A percentile compares a stretch with the other conserved stretches of the same genome.
phyloP scores from a whole-genome alignment of 2,888 invertebrate species.

The Proisotoma minuta region DNA sequence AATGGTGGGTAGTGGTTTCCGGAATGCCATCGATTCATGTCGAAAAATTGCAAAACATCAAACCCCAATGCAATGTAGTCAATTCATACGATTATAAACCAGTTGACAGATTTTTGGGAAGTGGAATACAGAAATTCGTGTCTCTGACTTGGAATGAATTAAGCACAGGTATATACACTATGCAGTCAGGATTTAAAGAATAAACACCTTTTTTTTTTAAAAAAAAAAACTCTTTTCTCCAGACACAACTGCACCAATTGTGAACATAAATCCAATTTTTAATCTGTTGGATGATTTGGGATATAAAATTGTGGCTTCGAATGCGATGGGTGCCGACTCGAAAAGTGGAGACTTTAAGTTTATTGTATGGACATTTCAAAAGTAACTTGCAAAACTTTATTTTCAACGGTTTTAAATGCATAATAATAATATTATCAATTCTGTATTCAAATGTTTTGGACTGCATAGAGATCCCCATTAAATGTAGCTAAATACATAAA shows the following conservation, averaged over 20 bases:
- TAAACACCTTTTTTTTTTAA: background rate
- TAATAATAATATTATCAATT: too few species aligned
- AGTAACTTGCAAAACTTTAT: background rate
- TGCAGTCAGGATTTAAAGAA: background rate
- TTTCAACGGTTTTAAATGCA: too few species aligned
- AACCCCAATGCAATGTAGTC: conserved; percentile 8
- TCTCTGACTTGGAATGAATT: conserved; percentile 10
- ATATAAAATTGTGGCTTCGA: background rate
- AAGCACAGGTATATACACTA: conserved; percentile 6
- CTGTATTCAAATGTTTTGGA: too few species aligned
- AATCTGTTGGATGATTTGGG: conserved; percentile 10
- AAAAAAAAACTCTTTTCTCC: background rate
- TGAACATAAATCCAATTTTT: conserved; percentile 7
- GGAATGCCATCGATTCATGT: conserved; percentile 7
- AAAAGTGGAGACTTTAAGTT: conserved; percentile 15
- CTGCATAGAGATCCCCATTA: too few species aligned
- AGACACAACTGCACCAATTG: conserved; percentile 13
- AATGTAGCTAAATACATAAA: too few species aligned
- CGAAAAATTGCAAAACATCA: conserved; percentile 3
- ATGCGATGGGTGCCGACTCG: conserved; percentile 8
- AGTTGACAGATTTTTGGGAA: conserved; percentile 1
- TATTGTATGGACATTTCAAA: conserved; percentile 15
- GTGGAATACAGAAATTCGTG: background rate
- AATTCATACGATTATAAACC: conserved; percentile 4
- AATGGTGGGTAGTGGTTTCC: conserved; percentile 7